Base-by-base conservation (phyloP, 2,113 vertebrate genomes). In the Neogale vison region DNA sequence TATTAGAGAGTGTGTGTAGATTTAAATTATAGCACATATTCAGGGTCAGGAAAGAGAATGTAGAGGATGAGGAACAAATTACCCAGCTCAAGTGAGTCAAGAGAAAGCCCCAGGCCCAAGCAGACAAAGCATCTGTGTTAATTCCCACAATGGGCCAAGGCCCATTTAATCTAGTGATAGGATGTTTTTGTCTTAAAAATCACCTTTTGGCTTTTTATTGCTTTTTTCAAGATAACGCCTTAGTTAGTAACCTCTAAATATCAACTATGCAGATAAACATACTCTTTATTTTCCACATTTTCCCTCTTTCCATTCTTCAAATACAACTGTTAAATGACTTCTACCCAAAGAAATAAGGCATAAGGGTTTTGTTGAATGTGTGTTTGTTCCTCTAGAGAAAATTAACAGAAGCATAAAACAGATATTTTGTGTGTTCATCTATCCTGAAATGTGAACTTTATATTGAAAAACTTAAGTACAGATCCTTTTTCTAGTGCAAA, bases 341-440 rank as follows among this genome's bases (percentile, higher is more conserved):
- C 97, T 98, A 95, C 98, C 98, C 99, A 99, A 99, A 99, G 98
- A 99, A 98, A 98, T 94, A 98, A 97, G 12, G 96, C 63, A 82
- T 39, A 97, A 63, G 95, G 96, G 96, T 98, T 98, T 98, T 97
- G 57, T 98, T 98, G 88, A 98, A 98, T 98, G 97, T 98, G 97
- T 98, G 85, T 98, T 96, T 98, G 82, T 98, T 98, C 91, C 95
- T 55, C 89, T 88, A 59, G 82, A 34, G 86, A 90, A 92, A 83
- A 76, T 71, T 87, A 94, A 92, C 90, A 97, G 82, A 98, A 98
- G 63, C 74, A 63, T 93, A 96, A 95, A 86, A 94, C 81, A 97
- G 85, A 31, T 80, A 61, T 71, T 84, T 88, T 93, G 15, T 98
- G 80, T 97, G 87, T 98, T 97, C 95, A 94, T 98, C 95, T 98